phyloP scores from a whole-genome alignment of 2,113 vertebrate species.

The Daubentonia madagascariensis region DNA sequence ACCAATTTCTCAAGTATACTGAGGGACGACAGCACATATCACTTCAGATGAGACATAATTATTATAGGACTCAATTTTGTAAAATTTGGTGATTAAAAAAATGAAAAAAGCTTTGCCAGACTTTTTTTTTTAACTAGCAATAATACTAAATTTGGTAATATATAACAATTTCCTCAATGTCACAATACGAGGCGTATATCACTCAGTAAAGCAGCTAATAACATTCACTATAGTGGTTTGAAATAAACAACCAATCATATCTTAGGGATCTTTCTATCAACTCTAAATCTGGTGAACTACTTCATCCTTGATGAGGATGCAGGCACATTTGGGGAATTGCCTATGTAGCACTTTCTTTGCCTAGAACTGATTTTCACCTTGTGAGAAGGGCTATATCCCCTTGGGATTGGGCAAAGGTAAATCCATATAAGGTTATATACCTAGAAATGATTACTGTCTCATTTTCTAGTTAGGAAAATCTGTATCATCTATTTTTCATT shows the following conservation, averaged over 20 bases:
- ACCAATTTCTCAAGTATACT: background rate
- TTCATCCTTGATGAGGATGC: background rate
- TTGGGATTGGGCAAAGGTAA: background rate
- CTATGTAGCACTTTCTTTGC: background rate
- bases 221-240: background rate
- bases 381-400: background rate
- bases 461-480: background rate
- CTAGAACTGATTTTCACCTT: background rate
- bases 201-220: background rate
- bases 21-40: background rate
- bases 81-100: constrained; percentile 21
- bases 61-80: background rate
- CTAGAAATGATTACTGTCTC: background rate
- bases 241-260: background rate
- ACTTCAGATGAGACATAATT: background rate
- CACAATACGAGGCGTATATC: background rate
- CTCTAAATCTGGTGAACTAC: background rate
- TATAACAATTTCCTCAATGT: background rate
- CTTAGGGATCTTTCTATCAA: background rate
- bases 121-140: background rate
- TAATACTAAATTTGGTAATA: background rate
- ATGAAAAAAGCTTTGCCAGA: background rate
- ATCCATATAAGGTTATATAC: background rate
- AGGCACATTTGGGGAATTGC: background rate
- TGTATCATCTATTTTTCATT: background rate